phyloP scores from a whole-genome alignment of 1,140 invertebrate species.

The Chrysomallon squamiferum region DNA sequence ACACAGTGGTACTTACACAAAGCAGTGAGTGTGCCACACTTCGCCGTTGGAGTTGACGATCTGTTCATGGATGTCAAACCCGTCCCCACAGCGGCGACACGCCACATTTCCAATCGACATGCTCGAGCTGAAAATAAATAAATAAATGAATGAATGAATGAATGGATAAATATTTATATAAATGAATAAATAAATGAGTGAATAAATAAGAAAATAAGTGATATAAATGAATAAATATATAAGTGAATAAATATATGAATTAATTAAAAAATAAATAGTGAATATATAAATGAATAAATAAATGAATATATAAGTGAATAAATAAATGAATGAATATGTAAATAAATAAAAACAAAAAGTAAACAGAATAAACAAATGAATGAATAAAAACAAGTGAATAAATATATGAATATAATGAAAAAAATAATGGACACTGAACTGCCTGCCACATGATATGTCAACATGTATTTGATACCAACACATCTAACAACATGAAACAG shows the following conservation, averaged over 20 bases:
- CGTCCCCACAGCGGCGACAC: conserved; percentile 91
- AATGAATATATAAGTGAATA: background rate
- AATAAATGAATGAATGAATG: background rate
- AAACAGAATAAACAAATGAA: no score
- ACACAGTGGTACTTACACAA: conserved; percentile 97
- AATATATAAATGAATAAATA: background rate
- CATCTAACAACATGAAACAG: no score
- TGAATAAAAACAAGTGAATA: no score
- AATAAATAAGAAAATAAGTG: no score
- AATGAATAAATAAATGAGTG: no score
- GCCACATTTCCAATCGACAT: conserved; percentile 88
- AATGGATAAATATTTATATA: background rate
- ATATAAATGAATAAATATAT: no score
- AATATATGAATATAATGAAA: no score
- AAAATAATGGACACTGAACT: no score
- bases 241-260: no score
- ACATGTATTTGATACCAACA: no score
- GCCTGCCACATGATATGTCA: no score
- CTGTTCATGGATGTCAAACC: conserved; percentile 93
- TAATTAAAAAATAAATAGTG: background rate
- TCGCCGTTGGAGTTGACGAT: conserved; percentile 99
- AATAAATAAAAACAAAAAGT: background rate
- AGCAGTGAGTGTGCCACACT: conserved; percentile 98
- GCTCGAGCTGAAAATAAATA: conserved; percentile 68
- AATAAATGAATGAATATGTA: background rate